Evolutionary conservation across 1,140 invertebrate species (phyloP).

Genomic region (Orussus abietinus): DNA sequence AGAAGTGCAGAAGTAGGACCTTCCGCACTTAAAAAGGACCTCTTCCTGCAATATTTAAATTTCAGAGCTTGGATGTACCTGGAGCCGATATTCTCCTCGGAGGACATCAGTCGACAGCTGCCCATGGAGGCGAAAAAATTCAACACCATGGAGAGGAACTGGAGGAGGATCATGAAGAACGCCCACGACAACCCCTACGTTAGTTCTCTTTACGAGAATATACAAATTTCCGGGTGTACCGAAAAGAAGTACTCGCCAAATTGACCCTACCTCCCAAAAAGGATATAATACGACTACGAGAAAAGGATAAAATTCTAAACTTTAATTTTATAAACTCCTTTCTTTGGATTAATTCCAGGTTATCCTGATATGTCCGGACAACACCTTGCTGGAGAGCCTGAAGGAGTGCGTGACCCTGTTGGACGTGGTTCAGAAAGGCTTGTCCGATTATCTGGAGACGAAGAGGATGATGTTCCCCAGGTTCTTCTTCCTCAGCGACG

Average conservation of each 20-base stretch:
- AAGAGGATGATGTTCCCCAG: constrained; percentile 69
- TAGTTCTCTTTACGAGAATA: constrained; percentile 10
- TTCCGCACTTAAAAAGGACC: not conserved
- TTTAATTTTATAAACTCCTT: constrained; percentile 1
- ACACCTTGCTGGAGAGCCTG: constrained; percentile 62
- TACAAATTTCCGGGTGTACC: not conserved
- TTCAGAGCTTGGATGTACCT: constrained; percentile 76
- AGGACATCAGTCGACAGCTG: constrained; percentile 74
- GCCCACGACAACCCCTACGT: constrained; percentile 67
- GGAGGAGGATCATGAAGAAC: constrained; percentile 69
- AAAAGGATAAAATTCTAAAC: too few species aligned
- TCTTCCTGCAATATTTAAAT: not conserved
- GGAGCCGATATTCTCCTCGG: constrained; percentile 79
- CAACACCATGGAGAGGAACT: constrained; percentile 71
- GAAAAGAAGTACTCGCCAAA: not conserved
- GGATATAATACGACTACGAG: too few species aligned
- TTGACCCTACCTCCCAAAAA: too few species aligned
- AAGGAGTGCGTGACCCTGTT: constrained; percentile 65
- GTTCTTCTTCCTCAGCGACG: constrained; percentile 76
- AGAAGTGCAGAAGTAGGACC: constrained; percentile 65
- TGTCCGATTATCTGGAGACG: constrained; percentile 71
- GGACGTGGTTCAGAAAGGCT: constrained; percentile 67
- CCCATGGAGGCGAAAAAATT: constrained; percentile 75
- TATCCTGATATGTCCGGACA: constrained; percentile 59
- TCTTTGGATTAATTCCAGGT: constrained; percentile 53